Evolutionary conservation across 2,113 vertebrate species (phyloP).

Genomic region (Coryphaenoides rupestris): DNA sequence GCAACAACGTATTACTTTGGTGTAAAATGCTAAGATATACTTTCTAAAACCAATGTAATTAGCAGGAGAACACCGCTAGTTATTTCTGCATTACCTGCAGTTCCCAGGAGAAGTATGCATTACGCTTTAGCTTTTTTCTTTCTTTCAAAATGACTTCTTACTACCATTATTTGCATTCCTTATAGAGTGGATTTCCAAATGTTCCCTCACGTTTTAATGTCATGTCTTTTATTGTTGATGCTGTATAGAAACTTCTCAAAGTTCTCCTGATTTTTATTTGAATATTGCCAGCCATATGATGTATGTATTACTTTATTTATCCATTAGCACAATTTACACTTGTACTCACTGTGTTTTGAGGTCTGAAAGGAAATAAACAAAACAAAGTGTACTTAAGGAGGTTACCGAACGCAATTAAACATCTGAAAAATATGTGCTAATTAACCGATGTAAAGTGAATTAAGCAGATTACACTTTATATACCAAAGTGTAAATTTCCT

Average conservation of each 20-base stretch:
- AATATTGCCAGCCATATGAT: constrained; percentile 13
- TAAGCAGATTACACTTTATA: neutral
- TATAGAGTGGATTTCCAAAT: constrained; percentile 40
- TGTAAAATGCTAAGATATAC: too few species aligned
- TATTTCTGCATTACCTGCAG: too few species aligned
- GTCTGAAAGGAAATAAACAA: too few species aligned
- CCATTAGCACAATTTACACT: constrained; percentile 1
- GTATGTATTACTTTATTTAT: constrained; percentile 16
- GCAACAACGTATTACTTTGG: too few species aligned
- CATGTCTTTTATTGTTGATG: constrained; percentile 30
- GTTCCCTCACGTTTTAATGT: constrained; percentile 29
- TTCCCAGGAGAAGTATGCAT: too few species aligned
- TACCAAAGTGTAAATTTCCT: neutral
- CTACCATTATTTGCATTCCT: constrained; percentile 62
- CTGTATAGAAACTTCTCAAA: constrained; percentile 22
- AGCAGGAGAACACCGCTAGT: too few species aligned
- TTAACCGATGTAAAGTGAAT: neutral
- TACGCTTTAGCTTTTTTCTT: neutral
- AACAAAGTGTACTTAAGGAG: too few species aligned
- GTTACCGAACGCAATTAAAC: too few species aligned
- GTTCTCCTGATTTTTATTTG: constrained; percentile 10
- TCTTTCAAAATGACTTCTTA: constrained; percentile 24
- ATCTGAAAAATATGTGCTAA: too few species aligned
- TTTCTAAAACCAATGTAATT: too few species aligned
- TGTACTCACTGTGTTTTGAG: constrained; percentile 5